These are phyloP conservation scores for Lasioglossum calceatum DNA, from an alignment of 2,888 invertebrate genomes.

Conservation along the genomic window DNA sequence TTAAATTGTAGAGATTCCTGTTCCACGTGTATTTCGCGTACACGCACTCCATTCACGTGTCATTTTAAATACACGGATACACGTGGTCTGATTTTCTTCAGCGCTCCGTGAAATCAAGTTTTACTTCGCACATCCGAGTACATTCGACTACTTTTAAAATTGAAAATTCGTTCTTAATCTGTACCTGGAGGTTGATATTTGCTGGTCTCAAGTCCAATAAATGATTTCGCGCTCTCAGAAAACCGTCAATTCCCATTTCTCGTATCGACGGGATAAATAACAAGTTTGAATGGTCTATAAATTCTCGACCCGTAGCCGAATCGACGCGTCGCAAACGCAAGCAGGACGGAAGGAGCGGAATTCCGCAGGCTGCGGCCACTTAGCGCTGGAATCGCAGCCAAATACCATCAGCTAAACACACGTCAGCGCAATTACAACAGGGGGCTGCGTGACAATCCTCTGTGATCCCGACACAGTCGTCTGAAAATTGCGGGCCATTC, in stretches of 20 bases:
- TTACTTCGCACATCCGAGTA: too few species aligned
- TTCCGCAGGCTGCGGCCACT: slow-evolving; percentile 32
- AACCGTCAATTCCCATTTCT: neutral
- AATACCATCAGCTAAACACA: slow-evolving; percentile 59
- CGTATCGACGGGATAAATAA: neutral
- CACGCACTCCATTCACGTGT: too few species aligned
- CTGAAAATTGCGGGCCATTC: slow-evolving; percentile 69
- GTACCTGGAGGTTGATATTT: too few species aligned
- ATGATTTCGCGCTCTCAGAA: neutral
- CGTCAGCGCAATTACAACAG: slow-evolving; percentile 52
- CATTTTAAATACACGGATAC: too few species aligned
- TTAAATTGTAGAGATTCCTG: too few species aligned
- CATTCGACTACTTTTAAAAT: neutral
- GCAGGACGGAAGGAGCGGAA: slow-evolving; percentile 18
- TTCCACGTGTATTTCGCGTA: too few species aligned
- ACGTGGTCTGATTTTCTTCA: too few species aligned
- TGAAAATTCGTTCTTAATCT: neutral
- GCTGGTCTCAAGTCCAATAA: neutral
- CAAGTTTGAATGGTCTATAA: neutral
- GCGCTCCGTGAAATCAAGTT: too few species aligned
- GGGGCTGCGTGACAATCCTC: slow-evolving; percentile 41
- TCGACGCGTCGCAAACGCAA: neutral
- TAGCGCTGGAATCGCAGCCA: slow-evolving; percentile 37
- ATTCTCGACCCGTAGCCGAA: neutral
- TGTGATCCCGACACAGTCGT: slow-evolving; percentile 53